Evolutionary conservation across 1,140 invertebrate species (phyloP).

Genomic region (Monochamus saltuarius): DNA sequence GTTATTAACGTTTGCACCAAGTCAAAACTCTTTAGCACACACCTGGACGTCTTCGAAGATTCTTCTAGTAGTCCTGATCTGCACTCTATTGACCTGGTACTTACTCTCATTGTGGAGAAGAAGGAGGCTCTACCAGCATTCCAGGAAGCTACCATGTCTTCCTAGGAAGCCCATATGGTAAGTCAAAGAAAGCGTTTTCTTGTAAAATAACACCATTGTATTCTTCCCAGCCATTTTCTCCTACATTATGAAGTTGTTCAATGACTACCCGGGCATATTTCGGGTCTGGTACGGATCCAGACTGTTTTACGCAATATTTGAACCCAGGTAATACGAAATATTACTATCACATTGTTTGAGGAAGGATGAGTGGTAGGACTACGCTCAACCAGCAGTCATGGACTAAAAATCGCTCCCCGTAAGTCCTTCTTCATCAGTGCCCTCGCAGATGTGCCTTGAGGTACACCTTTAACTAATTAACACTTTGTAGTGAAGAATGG

Average conservation of each 20-base stretch:
- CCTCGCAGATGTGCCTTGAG: neutral
- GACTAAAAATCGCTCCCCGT: constrained; percentile 67
- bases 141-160: constrained; percentile 56
- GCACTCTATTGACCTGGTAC: constrained; percentile 18
- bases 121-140: constrained; percentile 40
- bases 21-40: too few species aligned
- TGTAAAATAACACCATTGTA: neutral
- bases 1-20: too few species aligned
- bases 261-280: constrained; percentile 21
- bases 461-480: neutral
- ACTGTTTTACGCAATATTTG: constrained; percentile 49
- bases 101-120: constrained; percentile 25
- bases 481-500: constrained; percentile 65
- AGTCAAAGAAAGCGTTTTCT: constrained; percentile 19
- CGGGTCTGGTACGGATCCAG: constrained; percentile 45
- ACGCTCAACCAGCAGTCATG: constrained; percentile 68
- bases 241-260: constrained; percentile 18
- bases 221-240: constrained; percentile 25
- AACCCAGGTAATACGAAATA: constrained; percentile 56
- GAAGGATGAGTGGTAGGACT: constrained; percentile 71
- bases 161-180: constrained; percentile 55
- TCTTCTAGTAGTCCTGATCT: neutral
- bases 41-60: constrained; percentile 1
- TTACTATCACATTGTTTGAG: constrained; percentile 55
- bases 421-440: constrained; percentile 27